These are phyloP conservation scores for Calidris pugnax DNA, from an alignment of 2,113 vertebrate genomes.

Conservation along the genomic window DNA sequence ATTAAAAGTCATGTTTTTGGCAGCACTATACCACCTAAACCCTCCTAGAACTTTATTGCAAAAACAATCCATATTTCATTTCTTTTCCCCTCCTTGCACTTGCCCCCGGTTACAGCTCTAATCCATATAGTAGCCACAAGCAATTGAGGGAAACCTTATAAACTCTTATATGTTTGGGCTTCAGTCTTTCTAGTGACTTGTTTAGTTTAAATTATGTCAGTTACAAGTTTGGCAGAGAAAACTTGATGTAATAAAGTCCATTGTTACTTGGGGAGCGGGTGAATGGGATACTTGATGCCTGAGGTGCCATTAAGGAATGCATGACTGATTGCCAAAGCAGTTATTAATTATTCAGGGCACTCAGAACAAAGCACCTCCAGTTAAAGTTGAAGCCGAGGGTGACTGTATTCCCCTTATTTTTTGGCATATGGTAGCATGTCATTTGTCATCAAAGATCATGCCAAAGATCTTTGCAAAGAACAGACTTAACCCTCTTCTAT, in stretches of 20 bases:
- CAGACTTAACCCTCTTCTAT: constrained; percentile 51
- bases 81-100: neutral
- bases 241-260: constrained; percentile 50
- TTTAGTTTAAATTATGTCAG: constrained; percentile 60
- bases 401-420: constrained; percentile 48
- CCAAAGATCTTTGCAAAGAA: constrained; percentile 55
- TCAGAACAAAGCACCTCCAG: constrained; percentile 74
- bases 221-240: constrained; percentile 41
- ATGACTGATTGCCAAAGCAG: constrained; percentile 80
- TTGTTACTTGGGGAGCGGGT: constrained; percentile 52
- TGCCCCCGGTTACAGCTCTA: neutral
- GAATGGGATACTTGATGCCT: constrained; percentile 76
- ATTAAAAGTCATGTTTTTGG: constrained; percentile 15
- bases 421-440: constrained; percentile 57
- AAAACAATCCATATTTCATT: neutral
- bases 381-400: constrained; percentile 54
- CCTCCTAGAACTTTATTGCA: neutral
- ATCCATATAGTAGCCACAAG: neutral
- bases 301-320: constrained; percentile 80
- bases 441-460: constrained; percentile 64
- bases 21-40: neutral
- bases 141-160: neutral
- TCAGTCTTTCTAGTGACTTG: constrained; percentile 24
- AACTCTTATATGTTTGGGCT: neutral
- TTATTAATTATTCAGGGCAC: constrained; percentile 79